Base-by-base conservation (phyloP, 1,140 invertebrate species). In the Cotesia glomerata region DNA sequence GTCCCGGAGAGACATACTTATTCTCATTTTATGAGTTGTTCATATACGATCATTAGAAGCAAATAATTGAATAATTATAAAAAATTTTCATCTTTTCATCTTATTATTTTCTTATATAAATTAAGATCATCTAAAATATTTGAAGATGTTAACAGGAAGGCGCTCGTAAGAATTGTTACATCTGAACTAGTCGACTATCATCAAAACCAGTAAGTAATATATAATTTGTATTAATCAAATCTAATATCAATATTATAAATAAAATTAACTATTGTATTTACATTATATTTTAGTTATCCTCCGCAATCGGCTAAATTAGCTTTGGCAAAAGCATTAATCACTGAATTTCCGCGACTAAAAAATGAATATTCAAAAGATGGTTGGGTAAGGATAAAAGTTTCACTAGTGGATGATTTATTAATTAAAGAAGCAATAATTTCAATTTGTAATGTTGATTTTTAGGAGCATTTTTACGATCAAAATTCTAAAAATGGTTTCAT, bases 391-490 rank as follows among this genome's bases (percentile, higher is more conserved):
- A 39, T 39, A 39, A 39, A 0, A 39, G 5, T 39, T 39, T 39
- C 3, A 39, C 36, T 3, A 39, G 36, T 39, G 36, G 3, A 39
- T 4, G 36, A 39, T 39, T 39, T 39, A 39, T 39, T 39, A 39
- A 39, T 39, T 39, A 39, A 39, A 39, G 36, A 39, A 39, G 3
- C 36, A 39, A 39, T 39, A 4, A 39, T 39, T 39, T 39, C 3
- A 39, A 18, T 54, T n/a, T 54, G 4, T 54, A 18, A 54, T 18
- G 13, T 54, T 61, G 36, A 39, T 61, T 26, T 34, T 16, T 2
- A 61, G 58, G 58, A 61, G 32, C 58, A 61, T 61, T 61, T 26
- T 34, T 61, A 61, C 32, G 58, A 61, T 61, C 13, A 2, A 34
- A 34, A 11, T 11, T 26, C n/a, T 9, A 61, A 61, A 26, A 14